These are phyloP conservation scores for Plotosus lineatus DNA, from an alignment of 2,113 vertebrate genomes.

Conservation along the genomic window DNA sequence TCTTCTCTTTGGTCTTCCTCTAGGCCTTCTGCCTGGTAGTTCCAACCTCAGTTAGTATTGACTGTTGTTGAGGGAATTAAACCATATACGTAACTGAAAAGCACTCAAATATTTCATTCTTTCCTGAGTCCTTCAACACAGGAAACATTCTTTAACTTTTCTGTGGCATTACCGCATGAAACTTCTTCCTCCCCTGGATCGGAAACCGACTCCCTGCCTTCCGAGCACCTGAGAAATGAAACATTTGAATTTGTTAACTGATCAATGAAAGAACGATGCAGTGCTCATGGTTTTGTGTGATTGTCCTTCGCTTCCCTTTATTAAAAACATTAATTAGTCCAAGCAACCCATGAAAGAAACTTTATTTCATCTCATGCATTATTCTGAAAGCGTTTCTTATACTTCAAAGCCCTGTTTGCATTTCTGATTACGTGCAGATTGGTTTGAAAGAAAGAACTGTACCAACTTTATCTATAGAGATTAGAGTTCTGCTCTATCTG, in stretches of 20 bases:
- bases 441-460: neutral
- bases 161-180: slow-evolving; percentile 49
- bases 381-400: slow-evolving; percentile 8
- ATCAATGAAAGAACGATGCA: neutral
- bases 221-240: slow-evolving; percentile 40
- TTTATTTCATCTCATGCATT: slow-evolving; percentile 2
- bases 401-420: slow-evolving; percentile 20
- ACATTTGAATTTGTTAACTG: neutral
- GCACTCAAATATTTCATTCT: neutral
- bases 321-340: slow-evolving; percentile 27
- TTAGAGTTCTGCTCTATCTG: neutral
- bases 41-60: no score
- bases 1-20: no score
- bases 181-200: slow-evolving; percentile 46
- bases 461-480: slow-evolving; percentile 6
- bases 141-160: neutral
- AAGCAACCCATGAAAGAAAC: slow-evolving; percentile 12
- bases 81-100: neutral
- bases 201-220: slow-evolving; percentile 48
- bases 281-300: slow-evolving; percentile 13
- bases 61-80: neutral
- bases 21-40: no score
- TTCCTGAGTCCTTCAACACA: neutral
- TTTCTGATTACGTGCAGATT: neutral
- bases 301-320: slow-evolving; percentile 6